Evolutionary conservation across 2,113 vertebrate species (phyloP).

Genomic region (Arvicanthis niloticus): DNA sequence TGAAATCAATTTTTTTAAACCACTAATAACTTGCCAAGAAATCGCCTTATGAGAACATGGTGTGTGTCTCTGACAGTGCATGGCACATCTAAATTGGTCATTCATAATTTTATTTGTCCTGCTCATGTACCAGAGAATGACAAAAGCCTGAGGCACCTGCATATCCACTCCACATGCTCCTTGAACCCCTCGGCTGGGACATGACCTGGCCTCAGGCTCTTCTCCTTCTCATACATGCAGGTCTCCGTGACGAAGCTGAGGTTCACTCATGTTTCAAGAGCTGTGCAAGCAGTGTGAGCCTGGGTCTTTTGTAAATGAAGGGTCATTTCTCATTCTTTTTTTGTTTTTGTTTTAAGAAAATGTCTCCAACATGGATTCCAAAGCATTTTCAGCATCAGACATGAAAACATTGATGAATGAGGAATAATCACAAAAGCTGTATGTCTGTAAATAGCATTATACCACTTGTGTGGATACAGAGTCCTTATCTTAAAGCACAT

Average conservation of each 20-base stretch:
- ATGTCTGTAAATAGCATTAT: conserved; percentile 77
- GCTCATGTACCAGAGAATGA: conserved; percentile 81
- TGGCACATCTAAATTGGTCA: conserved; percentile 88
- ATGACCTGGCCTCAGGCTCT: conserved; percentile 76
- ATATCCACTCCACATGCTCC: conserved; percentile 27
- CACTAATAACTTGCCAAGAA: conserved; percentile 86
- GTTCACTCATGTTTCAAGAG: conserved; percentile 76
- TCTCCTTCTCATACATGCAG: conserved; percentile 79
- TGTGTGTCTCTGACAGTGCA: conserved; percentile 93
- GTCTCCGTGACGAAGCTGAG: conserved; percentile 86
- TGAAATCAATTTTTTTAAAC: conserved; percentile 90
- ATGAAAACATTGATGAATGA: conserved; percentile 83
- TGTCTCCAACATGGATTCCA: conserved; percentile 83
- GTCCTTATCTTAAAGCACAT: conserved; percentile 85
- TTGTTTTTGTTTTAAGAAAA: conserved; percentile 52
- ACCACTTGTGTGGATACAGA: conserved; percentile 75
- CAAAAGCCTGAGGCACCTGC: conserved; percentile 83
- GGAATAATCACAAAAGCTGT: conserved; percentile 77
- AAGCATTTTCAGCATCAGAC: conserved; percentile 80
- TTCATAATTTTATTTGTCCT: conserved; percentile 79
- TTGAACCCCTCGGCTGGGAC: neutral
- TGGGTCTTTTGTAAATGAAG: conserved; percentile 83
- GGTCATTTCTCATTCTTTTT: conserved; percentile 79
- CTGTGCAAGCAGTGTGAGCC: conserved; percentile 83
- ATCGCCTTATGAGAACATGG: conserved; percentile 89